Percentiles rank a stretch among this genome's conserved stretches.
phyloP scores from a whole-genome alignment of 2,113 vertebrate genomes.

The Dromaius novaehollandiae region DNA sequence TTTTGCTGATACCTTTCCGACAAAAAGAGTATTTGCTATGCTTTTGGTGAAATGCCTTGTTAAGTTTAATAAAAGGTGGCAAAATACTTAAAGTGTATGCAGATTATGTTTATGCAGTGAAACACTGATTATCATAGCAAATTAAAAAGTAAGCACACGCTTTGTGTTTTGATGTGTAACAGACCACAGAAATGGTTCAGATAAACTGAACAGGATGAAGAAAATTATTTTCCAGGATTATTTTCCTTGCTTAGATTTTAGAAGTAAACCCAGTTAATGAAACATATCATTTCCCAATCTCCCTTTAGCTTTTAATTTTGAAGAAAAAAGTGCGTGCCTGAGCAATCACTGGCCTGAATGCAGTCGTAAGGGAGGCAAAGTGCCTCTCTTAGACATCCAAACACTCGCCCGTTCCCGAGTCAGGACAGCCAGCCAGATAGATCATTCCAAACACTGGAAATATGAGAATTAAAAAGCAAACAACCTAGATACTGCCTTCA shows the following conservation, averaged over 20 bases:
- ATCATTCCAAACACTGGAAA: background rate
- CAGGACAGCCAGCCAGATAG: background rate
- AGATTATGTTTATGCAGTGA: background rate
- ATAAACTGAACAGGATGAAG: background rate
- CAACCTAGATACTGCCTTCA: background rate
- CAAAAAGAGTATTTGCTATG: background rate
- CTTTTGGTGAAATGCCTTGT: background rate
- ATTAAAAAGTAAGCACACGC: background rate
- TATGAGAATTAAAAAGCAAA: rapidly evolving
- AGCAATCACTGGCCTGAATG: background rate
- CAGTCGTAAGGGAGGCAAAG: background rate
- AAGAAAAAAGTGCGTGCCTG: background rate
- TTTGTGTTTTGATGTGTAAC: background rate
- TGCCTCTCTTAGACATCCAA: background rate
- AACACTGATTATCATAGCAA: background rate
- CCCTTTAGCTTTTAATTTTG: background rate
- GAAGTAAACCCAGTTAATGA: background rate
- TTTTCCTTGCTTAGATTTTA: background rate
- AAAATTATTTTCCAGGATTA: background rate
- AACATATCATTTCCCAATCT: background rate
- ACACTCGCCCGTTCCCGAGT: background rate
- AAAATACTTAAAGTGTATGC: background rate
- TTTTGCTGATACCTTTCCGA: background rate
- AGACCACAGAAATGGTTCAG: background rate
- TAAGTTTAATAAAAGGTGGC: background rate